These are phyloP conservation scores for Peromyscus eremicus DNA, from an alignment of 2,797 vertebrate genomes.

Conservation along the genomic window DNA sequence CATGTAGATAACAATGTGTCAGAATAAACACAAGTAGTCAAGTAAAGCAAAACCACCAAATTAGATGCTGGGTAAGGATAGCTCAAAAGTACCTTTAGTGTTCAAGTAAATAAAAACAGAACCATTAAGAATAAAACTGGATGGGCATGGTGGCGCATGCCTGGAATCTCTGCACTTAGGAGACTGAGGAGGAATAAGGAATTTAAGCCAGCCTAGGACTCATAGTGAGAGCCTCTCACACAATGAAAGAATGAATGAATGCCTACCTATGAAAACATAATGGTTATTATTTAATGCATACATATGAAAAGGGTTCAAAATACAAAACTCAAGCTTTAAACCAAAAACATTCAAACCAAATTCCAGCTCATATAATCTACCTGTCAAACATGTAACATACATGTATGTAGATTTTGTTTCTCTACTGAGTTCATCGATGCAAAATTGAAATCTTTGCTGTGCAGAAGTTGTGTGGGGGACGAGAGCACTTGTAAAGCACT, in stretches of 20 bases:
- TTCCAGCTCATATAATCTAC: background rate
- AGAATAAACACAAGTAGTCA: background rate
- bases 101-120: conserved; percentile 48
- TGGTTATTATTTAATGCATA: background rate
- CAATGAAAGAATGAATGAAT: background rate
- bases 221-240: background rate
- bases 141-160: background rate
- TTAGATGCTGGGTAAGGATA: background rate
- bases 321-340: conserved; percentile 31
- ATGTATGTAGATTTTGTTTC: background rate
- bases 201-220: background rate
- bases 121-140: background rate
- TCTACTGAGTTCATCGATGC: conserved; percentile 6
- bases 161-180: background rate
- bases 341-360: background rate
- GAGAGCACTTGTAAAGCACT: conserved; percentile 67
- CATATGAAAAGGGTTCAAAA: conserved; percentile 11
- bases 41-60: background rate
- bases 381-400: background rate
- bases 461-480: background rate
- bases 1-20: background rate
- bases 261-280: background rate
- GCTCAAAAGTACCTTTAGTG: background rate
- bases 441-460: conserved; percentile 55
- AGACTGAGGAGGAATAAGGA: background rate